Base-by-base conservation (phyloP, 2,113 vertebrate species). In the Uria lomvia region DNA sequence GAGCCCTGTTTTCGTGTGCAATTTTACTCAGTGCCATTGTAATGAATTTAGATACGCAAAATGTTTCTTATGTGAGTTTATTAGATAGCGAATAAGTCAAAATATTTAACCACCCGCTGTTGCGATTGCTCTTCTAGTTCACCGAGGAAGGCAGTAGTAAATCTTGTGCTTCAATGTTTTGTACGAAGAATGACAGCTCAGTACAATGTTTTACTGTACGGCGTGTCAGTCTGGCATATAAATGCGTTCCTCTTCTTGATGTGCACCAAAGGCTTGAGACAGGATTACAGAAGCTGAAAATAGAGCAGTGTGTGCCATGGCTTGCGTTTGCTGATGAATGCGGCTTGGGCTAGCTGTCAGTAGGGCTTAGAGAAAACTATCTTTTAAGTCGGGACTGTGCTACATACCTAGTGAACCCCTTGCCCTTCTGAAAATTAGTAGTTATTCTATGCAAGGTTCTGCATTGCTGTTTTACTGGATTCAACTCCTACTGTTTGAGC, bases 221-320 rank as follows among this genome's bases (percentile, higher is more conserved):
- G 34, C 0, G 0, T 60, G 42, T 92, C 68, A 62, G 47, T 47
- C 55, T 86, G 75, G 72, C 63, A 29, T 27, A 12, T 63, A 76
- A 90, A 86, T 70, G n/a, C 1, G 0, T 20, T 65, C 1, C 58
- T 78, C 42, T 63, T 77, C 85, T 88, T 83, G 36, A 65, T 73
- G 55, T 8, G 20, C 56, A 82, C 55, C 40, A n/a, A 75, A 76
- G 90, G 85, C 88, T 88, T 92, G 86, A 94, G 67, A 56, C 40
- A 11, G 90, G 92, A 95, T 96, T 97, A 95, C 23, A 89, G 90
- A 62, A 88, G 72, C 65, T 91, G 83, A 93, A 95, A 91, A 89
- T 90, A 91, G 36, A 93, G 68, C 76, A 58, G 29, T 32, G 38
- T 75, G 74, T 88, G 53, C 49, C 18, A 1, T 56, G 60, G 38